Percentiles rank a stretch among this genome's conserved stretches.
Conservation (phyloP, 2,888 invertebrate genomes). For the Dexiosoma caninum region DNA sequence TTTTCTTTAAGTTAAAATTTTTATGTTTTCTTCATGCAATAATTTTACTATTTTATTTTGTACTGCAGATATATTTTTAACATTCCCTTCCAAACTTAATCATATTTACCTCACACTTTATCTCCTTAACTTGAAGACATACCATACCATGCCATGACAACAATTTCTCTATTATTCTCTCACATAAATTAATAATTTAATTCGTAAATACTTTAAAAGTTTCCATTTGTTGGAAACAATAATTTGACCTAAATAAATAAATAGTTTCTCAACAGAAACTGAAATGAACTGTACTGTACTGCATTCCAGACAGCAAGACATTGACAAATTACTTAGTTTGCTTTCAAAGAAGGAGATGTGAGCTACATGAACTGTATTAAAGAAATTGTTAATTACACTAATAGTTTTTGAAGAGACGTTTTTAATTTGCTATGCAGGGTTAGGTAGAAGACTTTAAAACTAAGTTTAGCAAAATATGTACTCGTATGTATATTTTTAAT, state of each 20-base stretch:
- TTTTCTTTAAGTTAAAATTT: too few relatives aligned
- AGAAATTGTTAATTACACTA: slow-evolving; percentile 32
- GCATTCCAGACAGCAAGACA: slow-evolving; percentile 19
- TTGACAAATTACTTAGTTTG: slow-evolving; percentile 33
- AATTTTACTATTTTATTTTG: too few relatives aligned
- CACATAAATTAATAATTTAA: slow-evolving; percentile 17
- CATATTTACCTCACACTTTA: neutral
- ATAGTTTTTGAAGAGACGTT: slow-evolving; percentile 16
- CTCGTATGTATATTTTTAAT: too few relatives aligned
- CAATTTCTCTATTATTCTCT: neutral
- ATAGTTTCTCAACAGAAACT: slow-evolving; percentile 22
- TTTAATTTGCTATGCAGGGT: neutral
- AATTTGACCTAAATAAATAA: slow-evolving; percentile 54
- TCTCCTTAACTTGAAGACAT: neutral
- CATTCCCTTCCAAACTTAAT: too few relatives aligned
- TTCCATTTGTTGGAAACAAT: slow-evolving; percentile 31
- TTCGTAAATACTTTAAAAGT: neutral
- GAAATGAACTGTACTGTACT: neutral
- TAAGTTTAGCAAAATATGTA: too few relatives aligned
- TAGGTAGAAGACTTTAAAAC: neutral
- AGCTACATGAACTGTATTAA: neutral
- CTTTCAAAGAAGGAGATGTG: neutral
- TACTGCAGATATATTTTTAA: too few relatives aligned
- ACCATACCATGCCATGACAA: neutral
- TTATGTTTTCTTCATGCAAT: too few relatives aligned